Evolutionary conservation across 2,113 vertebrate genomes (phyloP), one percentile per base, ranked within the genome.

Genomic region (Pseudonaja textilis): DNA sequence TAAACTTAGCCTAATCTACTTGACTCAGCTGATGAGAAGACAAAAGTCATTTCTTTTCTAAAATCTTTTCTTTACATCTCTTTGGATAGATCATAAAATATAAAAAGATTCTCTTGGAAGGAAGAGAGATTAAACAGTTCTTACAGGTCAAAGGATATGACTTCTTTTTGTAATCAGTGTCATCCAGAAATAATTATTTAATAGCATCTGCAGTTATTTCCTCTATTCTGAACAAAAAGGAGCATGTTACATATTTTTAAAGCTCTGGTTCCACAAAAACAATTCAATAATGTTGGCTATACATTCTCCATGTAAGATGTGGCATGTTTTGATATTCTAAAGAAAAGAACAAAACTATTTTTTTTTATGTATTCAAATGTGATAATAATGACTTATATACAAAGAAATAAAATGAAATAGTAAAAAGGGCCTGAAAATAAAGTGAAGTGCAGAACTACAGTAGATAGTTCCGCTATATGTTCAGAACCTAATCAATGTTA

Each of bases 241-340:
- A 34, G 81, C 52, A 7, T 5, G n/a, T 89, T 42, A 4, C 91
- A 93, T 81, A 93, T 23, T 34, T 74, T 81, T 11, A 94, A 88
- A 92, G 8, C 39, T 89, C 2, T 3, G 1, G 26, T 11, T 81
- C 34, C 50, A 52, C 50, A 52, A 52, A 52, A 85, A 2, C 8
- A 88, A 26, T 1, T 11, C 42, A 87, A 18, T 92, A 61, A 57
- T 14, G 81, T 42, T 11, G 4, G 87, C 3, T 29, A 81, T 89
- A 50, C 9, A 29, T 26, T 1, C 0, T 87, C 16, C 2, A 39
- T 39, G 6, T 91, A 0, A 52, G 61, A 90, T 93, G 86, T 10
- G 2, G 88, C 20, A 22, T 55, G n/a, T 57, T n/a, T 86, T 74
- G 89, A 9, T 59, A 26, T 61, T 55, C 1, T 34, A n/a, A 92